Base-by-base conservation (phyloP, 2,797 vertebrate genomes). In the Typhlichthys eigenmanni region DNA sequence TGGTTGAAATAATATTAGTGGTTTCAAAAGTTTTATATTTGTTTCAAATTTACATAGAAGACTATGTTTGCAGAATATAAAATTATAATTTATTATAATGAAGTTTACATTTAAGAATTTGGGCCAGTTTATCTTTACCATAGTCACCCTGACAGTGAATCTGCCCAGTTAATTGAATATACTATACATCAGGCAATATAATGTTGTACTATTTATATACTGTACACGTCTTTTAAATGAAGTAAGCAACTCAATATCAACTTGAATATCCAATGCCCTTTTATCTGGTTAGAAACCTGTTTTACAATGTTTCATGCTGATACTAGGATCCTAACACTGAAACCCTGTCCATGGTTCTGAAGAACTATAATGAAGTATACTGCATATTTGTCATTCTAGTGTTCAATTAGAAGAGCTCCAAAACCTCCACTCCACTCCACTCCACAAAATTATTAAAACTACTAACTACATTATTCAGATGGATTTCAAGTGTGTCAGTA, bases 1-100 rank as follows among this genome's bases (percentile, higher is more conserved):
- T 57, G 58, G 55, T 58, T 65, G 60, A 53, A 13, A 47, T 57
- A 55, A 45, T 14, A 58, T n/a, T 59, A 45, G 17, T 56, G 55
- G 49, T 12, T 49, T 38, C 48, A 1, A 10, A 24, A 24, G 24
- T 24, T 24, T 24, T 24, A 24, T 24, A 56, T 49, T 11, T 55
- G 47, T 61, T 58, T 58, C 24, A 32, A 19, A 68, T 75, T 71
- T 73, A 13, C 19, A 8, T 58, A 60, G 16, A 17, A 24, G 57
- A 67, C 24, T 47, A 58, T 65, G 69, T 9, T 43, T 43, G 8
- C 9, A 43, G 38, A 43, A 43, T 7, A 9, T 43, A 43, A 2
- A 43, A 43, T 45, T 16, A 19, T n/a, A 45, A 69, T 62, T 58
- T 60, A 9, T 16, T 46, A 49, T 55, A 43, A 64, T 7, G 0